Evolutionary conservation across 2,888 invertebrate genomes (phyloP), one percentile per base, ranked within the genome.

Genomic region (Noctua fimbriata): DNA sequence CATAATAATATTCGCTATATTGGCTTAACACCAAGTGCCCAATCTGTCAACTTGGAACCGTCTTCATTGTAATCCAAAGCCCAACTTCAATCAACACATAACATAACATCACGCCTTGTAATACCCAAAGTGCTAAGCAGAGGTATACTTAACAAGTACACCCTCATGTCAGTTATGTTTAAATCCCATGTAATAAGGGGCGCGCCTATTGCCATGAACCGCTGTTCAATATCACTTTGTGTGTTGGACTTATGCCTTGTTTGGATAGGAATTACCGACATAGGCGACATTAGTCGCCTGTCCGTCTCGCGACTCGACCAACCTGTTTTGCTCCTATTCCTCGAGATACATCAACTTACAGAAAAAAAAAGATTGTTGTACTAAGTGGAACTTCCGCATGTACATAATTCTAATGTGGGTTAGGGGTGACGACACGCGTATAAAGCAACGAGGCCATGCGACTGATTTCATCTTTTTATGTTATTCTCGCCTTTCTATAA

Each of bases 381-480:
- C 44, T 16, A 3, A 66, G 24, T 81, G 21, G 55, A 60, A 2
- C 72, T 85, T 76, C 72, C 73, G 55, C 6, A 16, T 12, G 7
- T 44, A 36, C 24, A 52, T 2, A 69, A 55, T 69, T 55, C 1
- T 44, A 21, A 41, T 44, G n/a, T 69, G 32, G 21, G 36, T 47
- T 16, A 28, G 24, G 24, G 32, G 49, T 71, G 70, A 49, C 55
- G 63, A 77, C 63, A 70, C 72, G 55, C 49, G 70, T 73, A 76
- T 71, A 69, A 65, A 73, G 82, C 65, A 76, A 69, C 63, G 70
- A 82, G 76, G 75, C 67, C 78, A 82, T 65, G 75, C 73, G 24
- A 2, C 82, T 78, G 73, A 82, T 85, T 76, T 82, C 78, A 86
- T 76, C n/a, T 79, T 76, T 78, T 82, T 78, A 66, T 81, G 66